These are phyloP conservation scores for Podabrus alpinus DNA, from an alignment of 2,888 invertebrate species.

Conservation along the genomic window DNA sequence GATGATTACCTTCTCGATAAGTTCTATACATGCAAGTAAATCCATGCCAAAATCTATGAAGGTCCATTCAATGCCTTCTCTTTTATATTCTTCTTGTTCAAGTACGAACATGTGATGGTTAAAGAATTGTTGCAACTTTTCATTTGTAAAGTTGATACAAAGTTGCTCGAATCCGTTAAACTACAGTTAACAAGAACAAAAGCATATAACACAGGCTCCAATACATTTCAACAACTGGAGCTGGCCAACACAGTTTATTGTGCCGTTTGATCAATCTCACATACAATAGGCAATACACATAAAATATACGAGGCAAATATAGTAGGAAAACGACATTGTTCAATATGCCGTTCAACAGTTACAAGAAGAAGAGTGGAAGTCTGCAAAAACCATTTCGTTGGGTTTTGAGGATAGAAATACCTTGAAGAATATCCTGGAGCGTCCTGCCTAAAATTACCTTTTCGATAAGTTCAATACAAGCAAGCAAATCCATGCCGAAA, in stretches of 20 bases:
- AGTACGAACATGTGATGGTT: conserved; percentile 81
- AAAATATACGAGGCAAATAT: background rate
- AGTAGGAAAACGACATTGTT: background rate
- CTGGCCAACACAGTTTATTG: conserved; percentile 4
- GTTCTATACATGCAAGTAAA: conserved; percentile 68
- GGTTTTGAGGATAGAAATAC: background rate
- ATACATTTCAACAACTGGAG: background rate
- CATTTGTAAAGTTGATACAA: conserved; percentile 81
- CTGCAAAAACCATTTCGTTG: background rate
- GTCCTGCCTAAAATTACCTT: conserved; percentile 67
- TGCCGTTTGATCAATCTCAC: background rate
- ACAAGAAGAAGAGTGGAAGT: background rate
- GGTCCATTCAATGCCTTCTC: conserved; percentile 76
- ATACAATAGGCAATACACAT: background rate
- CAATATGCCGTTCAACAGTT: background rate
- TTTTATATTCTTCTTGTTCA: conserved; percentile 77
- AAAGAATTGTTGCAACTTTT: conserved; percentile 80
- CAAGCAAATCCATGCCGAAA: conserved; percentile 95
- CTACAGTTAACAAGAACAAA: conserved; percentile 19
- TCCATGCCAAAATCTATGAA: conserved; percentile 83
- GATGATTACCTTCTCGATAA: conserved; percentile 62
- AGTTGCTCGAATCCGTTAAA: conserved; percentile 62
- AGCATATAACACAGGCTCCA: background rate
- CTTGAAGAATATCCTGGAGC: background rate
- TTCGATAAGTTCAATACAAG: conserved; percentile 94